Evolutionary conservation across 30 jellyfish, hydroid and myxozoan genomes (phyloP).

Genomic region (Calvadosia cruxmelitensis): DNA sequence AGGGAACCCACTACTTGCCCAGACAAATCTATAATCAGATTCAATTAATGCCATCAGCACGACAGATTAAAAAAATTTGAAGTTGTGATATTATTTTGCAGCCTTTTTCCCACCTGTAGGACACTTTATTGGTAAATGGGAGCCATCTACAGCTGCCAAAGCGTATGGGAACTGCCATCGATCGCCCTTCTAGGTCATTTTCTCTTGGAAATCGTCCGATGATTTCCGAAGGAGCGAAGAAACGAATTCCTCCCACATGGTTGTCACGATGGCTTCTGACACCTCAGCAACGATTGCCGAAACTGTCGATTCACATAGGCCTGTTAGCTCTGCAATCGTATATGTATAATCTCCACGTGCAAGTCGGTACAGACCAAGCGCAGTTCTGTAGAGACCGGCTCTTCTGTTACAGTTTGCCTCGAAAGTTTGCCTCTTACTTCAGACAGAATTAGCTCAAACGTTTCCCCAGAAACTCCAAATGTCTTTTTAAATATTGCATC

Average conservation of each 20-base stretch:
- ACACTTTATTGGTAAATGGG: slow-evolving; percentile 27
- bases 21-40: slow-evolving; percentile 22
- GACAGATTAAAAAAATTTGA: slow-evolving; percentile 20
- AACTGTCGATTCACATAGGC: slow-evolving; percentile 5
- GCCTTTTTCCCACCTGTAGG: slow-evolving; percentile 28
- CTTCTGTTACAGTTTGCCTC: slow-evolving; percentile 2
- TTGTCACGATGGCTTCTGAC: slow-evolving; percentile 10
- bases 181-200: slow-evolving; percentile 18
- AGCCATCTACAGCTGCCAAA: slow-evolving; percentile 28
- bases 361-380: neutral
- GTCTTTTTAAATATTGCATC: no score
- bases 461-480: no score
- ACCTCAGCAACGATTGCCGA: no score
- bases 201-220: slow-evolving; percentile 14
- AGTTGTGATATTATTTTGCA: slow-evolving; percentile 29
- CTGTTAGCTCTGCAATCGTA: slow-evolving; percentile 3
- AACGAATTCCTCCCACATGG: slow-evolving; percentile 7
- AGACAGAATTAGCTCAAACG: no score
- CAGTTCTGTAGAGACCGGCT: slow-evolving; percentile 4
- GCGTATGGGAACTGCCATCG: slow-evolving; percentile 26
- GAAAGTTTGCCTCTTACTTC: no score
- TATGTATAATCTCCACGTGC: slow-evolving; percentile 2
- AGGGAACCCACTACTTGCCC: slow-evolving; percentile 53
- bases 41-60: slow-evolving; percentile 27
- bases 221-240: slow-evolving; percentile 29